Percentiles rank a stretch among this genome's conserved stretches.
phyloP scores from a whole-genome alignment of 2,888 invertebrate genomes.

The Pseudoips prasinana region DNA sequence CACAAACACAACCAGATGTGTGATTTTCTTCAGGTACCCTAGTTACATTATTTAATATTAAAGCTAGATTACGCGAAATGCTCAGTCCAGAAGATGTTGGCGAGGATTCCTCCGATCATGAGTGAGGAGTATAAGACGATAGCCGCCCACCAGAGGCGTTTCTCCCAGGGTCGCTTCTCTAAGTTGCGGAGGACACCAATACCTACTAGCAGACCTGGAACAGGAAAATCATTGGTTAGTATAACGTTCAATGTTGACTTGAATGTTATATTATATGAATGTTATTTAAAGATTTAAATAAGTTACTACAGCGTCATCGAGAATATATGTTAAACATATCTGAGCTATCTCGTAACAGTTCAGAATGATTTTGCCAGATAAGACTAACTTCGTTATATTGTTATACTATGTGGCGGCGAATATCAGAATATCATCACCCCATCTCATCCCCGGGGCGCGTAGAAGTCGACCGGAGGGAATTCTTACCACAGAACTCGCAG shows the following conservation, averaged over 20 bases:
- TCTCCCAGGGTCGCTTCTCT: constrained; percentile 90
- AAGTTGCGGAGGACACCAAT: constrained; percentile 93
- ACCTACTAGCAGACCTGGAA: constrained; percentile 89
- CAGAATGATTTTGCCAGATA: no score
- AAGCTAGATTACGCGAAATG: constrained; percentile 19
- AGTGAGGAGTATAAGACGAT: constrained; percentile 86
- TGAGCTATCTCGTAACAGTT: no score
- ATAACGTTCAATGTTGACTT: background rate
- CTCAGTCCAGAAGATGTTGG: constrained; percentile 85
- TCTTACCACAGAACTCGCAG: no score
- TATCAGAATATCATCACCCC: no score
- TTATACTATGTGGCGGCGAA: no score
- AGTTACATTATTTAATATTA: constrained; percentile 11
- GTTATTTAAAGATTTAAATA: no score
- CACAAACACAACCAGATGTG: constrained; percentile 8
- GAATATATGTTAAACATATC: no score
- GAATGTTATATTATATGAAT: no score
- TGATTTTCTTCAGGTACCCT: constrained; percentile 20
- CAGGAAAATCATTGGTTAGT: background rate
- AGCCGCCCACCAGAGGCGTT: constrained; percentile 90
- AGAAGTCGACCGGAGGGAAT: no score
- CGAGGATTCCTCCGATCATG: constrained; percentile 87
- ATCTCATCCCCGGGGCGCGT: no score
- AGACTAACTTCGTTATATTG: no score
- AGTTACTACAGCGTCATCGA: no score